Conservation (phyloP, 2,797 vertebrate species). For the Hydrophis major region DNA sequence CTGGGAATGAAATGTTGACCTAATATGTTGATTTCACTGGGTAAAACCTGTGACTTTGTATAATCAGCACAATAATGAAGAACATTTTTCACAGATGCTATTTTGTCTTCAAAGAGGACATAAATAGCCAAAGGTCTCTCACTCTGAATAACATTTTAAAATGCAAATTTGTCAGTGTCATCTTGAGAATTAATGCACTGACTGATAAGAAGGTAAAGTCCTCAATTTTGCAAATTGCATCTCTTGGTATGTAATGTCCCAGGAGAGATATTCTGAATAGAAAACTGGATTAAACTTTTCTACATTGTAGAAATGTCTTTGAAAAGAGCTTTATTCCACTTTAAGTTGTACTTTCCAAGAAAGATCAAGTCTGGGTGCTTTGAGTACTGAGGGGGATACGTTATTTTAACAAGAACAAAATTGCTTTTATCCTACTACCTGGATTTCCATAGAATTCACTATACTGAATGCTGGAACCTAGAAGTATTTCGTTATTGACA, state of each 20-base stretch:
- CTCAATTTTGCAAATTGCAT: constrained; percentile 18
- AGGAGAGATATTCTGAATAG: neutral
- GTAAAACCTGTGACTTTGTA: constrained; percentile 4
- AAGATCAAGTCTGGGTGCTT: neutral
- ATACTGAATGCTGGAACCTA: neutral
- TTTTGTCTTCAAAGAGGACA: constrained; percentile 18
- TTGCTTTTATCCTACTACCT: neutral
- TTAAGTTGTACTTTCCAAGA: neutral
- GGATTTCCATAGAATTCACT: neutral
- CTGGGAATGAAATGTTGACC: neutral
- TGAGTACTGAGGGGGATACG: neutral
- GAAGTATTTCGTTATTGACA: neutral
- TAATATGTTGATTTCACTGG: neutral
- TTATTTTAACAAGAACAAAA: neutral
- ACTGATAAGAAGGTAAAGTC: constrained; percentile 19
- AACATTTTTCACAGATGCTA: constrained; percentile 22
- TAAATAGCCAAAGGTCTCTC: constrained; percentile 12
- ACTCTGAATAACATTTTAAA: constrained; percentile 22
- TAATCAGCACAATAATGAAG: neutral
- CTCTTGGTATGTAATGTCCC: neutral
- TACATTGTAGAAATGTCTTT: neutral
- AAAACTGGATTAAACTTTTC: constrained; percentile 15
- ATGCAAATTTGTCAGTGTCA: constrained; percentile 4
- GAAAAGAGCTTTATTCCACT: neutral
- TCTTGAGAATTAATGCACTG: constrained; percentile 10